Conservation (phyloP, 2,888 invertebrate species). For the Chrysomela aeneicollis region DNA sequence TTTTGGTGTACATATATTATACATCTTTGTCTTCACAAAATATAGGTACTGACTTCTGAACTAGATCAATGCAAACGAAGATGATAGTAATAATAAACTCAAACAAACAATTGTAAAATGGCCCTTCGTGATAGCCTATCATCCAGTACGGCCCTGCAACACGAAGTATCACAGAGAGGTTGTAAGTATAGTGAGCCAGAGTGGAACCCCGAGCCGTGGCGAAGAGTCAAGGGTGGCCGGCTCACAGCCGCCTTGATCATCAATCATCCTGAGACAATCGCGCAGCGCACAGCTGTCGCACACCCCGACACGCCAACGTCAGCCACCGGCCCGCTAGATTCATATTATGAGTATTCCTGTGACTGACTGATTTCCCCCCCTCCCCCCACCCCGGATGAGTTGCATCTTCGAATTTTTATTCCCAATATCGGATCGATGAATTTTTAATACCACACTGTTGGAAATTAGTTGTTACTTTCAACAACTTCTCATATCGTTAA, state of each 20-base stretch:
- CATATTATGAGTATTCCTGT: conserved; percentile 54
- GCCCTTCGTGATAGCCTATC: too few species aligned
- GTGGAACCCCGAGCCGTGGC: conserved; percentile 54
- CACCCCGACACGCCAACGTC: conserved; percentile 49
- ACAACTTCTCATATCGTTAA: too few species aligned
- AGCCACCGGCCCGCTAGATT: conserved; percentile 48
- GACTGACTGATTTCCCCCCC: conserved; percentile 21
- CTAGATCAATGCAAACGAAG: too few species aligned
- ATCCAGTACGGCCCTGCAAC: neutral
- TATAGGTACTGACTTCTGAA: too few species aligned
- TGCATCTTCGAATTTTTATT: neutral
- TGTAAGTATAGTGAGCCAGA: conserved; percentile 52
- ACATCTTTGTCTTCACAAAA: too few species aligned
- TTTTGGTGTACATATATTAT: too few species aligned
- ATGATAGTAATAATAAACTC: too few species aligned
- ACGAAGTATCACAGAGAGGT: conserved; percentile 40
- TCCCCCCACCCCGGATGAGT: neutral
- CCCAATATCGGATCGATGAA: too few species aligned
- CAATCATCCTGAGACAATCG: conserved; percentile 70
- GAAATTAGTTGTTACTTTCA: too few species aligned
- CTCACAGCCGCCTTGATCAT: conserved; percentile 65
- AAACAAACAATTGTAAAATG: too few species aligned
- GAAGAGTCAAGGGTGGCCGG: conserved; percentile 58
- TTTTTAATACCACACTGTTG: too few species aligned
- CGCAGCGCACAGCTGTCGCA: conserved; percentile 69